A percentile compares a stretch with the other conserved stretches of the same genome.
phyloP scores from a whole-genome alignment of 1,140 invertebrate genomes.

The Trypoxylus dichotomus region DNA sequence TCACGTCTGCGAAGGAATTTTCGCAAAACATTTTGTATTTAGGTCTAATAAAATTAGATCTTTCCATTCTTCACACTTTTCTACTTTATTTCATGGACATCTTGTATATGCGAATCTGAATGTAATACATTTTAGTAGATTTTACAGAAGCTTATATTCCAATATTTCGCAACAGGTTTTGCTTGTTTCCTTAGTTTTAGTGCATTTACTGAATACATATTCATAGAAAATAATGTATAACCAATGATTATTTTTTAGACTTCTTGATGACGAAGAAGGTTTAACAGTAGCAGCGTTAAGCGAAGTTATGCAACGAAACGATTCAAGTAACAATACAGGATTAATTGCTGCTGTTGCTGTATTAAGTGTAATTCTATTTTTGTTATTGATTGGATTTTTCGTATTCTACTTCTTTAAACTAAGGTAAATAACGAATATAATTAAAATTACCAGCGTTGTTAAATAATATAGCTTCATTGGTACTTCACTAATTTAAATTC shows the following conservation, averaged over 20 bases:
- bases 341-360: slow-evolving; percentile 47
- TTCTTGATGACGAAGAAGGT: not conserved
- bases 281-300: not conserved
- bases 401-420: slow-evolving; percentile 44
- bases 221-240: not conserved
- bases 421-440: slow-evolving; percentile 35
- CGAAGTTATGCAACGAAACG: not conserved
- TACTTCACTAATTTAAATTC: not conserved
- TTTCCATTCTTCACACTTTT: too few species aligned
- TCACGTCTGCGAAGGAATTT: too few species aligned
- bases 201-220: not conserved
- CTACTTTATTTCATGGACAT: too few species aligned
- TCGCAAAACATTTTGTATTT: too few species aligned
- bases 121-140: too few species aligned
- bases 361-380: slow-evolving; percentile 41
- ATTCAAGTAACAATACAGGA: slow-evolving; percentile 36
- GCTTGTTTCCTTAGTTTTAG: too few species aligned
- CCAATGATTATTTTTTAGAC: not conserved
- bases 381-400: slow-evolving; percentile 39
- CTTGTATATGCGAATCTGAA: too few species aligned
- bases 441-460: too few species aligned
- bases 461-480: too few species aligned
- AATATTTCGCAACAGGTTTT: too few species aligned
- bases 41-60: too few species aligned
- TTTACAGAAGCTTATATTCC: too few species aligned